These are phyloP conservation scores for Platypus cylindrus DNA, from an alignment of 2,888 invertebrate species.

Conservation along the genomic window DNA sequence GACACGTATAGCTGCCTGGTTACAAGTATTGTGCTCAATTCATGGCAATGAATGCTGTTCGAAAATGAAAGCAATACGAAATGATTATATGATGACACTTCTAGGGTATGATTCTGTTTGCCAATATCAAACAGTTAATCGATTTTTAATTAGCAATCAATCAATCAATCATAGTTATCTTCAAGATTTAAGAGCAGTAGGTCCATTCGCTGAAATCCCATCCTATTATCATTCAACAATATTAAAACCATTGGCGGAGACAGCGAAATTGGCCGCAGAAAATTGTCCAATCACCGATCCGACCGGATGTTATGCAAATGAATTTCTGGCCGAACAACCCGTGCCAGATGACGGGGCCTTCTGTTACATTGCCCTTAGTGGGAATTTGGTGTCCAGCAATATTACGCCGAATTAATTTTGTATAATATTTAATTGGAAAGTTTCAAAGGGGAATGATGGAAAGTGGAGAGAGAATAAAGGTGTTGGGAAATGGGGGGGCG, in stretches of 20 bases:
- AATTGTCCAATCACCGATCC: constrained; percentile 38
- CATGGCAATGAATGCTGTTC: constrained; percentile 36
- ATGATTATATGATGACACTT: constrained; percentile 43
- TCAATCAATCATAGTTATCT: constrained; percentile 29
- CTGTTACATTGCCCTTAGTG: constrained; percentile 42
- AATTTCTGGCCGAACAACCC: constrained; percentile 37
- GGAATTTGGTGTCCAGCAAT: constrained; percentile 32
- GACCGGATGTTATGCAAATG: constrained; percentile 34
- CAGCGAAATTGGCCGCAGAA: constrained; percentile 32
- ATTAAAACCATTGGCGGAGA: constrained; percentile 32
- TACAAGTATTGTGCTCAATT: constrained; percentile 39
- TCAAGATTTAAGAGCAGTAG: constrained; percentile 35
- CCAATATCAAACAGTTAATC: no score
- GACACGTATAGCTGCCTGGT: constrained; percentile 37
- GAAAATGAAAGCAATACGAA: constrained; percentile 40
- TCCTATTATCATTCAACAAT: constrained; percentile 33
- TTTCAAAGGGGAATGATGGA: no score
- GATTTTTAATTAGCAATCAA: no score
- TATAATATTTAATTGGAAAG: constrained; percentile 2
- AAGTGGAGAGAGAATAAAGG: no score
- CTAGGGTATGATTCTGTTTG: constrained; percentile 34
- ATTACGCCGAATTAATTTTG: constrained; percentile 12
- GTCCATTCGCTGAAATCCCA: constrained; percentile 39
- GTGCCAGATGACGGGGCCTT: constrained; percentile 42
- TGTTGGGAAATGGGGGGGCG: no score